These are phyloP conservation scores for Trichopoda pennipes DNA, from an alignment of 2,888 invertebrate genomes.

Conservation along the genomic window DNA sequence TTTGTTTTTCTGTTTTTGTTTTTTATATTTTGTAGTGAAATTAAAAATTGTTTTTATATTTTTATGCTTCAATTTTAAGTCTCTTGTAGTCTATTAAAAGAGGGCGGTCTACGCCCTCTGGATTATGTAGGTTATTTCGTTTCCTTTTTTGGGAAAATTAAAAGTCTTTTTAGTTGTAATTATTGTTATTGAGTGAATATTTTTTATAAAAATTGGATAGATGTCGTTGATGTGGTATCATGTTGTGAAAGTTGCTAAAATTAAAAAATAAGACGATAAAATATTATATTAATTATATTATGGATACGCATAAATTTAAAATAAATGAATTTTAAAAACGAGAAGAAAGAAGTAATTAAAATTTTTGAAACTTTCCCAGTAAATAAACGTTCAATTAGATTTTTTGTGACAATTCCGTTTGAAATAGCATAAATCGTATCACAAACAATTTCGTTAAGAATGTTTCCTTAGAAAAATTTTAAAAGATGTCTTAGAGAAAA, in stretches of 20 bases:
- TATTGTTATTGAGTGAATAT: constrained; percentile 70
- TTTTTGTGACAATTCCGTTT: too few species aligned
- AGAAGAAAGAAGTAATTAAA: too few species aligned
- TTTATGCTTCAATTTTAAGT: constrained; percentile 44
- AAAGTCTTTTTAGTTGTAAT: constrained; percentile 64
- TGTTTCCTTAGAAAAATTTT: too few species aligned
- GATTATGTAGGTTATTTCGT: not conserved
- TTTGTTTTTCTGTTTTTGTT: constrained; percentile 13
- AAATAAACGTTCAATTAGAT: too few species aligned
- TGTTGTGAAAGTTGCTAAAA: constrained; percentile 73
- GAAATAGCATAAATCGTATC: too few species aligned
- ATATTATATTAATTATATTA: not conserved
- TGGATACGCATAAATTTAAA: not conserved
- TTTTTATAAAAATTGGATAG: constrained; percentile 77
- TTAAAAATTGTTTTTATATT: constrained; percentile 17
- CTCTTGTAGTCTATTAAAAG: constrained; percentile 42
- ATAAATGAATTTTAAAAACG: too few species aligned
- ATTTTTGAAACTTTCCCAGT: too few species aligned
- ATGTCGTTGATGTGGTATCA: constrained; percentile 78
- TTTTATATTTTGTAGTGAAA: not conserved
- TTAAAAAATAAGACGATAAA: constrained; percentile 27
- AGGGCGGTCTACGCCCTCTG: constrained; percentile 66
- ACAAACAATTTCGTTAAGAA: too few species aligned
- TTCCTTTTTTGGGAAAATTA: constrained; percentile 22
- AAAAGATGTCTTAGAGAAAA: too few species aligned